These are phyloP conservation scores for Ephestia elutella DNA, from an alignment of 1,140 invertebrate species.

Conservation along the genomic window DNA sequence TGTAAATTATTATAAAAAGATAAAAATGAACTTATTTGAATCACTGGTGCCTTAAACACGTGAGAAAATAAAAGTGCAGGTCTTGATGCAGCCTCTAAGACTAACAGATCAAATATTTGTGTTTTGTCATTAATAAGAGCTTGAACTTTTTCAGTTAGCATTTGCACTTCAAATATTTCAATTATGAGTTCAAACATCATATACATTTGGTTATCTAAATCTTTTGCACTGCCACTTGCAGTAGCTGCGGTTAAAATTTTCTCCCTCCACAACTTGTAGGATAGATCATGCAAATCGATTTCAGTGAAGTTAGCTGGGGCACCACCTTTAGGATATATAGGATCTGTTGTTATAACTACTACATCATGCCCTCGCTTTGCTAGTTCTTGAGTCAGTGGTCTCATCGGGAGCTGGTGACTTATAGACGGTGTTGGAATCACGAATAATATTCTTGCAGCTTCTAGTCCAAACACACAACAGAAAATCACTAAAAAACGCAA, in stretches of 20 bases:
- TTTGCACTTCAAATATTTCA: constrained; percentile 28
- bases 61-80: constrained; percentile 43
- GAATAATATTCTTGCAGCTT: constrained; percentile 52
- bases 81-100: constrained; percentile 38
- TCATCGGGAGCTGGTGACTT: constrained; percentile 64
- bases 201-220: constrained; percentile 14
- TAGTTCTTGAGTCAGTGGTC: constrained; percentile 36
- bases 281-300: constrained; percentile 34
- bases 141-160: constrained; percentile 34
- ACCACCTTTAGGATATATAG: constrained; percentile 18
- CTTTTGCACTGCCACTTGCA: constrained; percentile 14
- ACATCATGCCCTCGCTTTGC: constrained; percentile 31
- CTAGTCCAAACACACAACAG: constrained; percentile 6
- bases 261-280: constrained; percentile 19
- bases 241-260: constrained; percentile 5
- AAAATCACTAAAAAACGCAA: background rate
- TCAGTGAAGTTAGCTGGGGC: constrained; percentile 30
- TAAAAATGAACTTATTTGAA: constrained; percentile 50
- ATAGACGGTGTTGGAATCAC: constrained; percentile 58
- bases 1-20: constrained; percentile 23
- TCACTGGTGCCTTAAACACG: constrained; percentile 51
- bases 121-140: constrained; percentile 31
- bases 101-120: constrained; percentile 45
- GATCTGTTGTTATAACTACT: constrained; percentile 44
- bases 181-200: constrained; percentile 16